Percentiles rank a stretch among this genome's conserved stretches.
Conservation (phyloP, 1,140 invertebrate genomes). For the Agraylea sexmaculata region DNA sequence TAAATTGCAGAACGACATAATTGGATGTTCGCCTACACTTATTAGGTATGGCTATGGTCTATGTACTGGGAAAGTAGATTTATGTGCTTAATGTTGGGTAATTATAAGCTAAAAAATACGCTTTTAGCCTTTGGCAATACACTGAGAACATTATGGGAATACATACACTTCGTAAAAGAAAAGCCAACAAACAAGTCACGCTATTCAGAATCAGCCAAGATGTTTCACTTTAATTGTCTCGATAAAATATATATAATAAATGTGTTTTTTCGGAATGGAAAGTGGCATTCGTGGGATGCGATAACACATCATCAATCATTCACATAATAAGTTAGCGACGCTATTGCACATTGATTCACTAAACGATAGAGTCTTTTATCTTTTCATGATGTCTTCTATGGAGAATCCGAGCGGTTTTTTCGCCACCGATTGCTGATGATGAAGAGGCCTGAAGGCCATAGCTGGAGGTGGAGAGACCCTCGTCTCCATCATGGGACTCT, state of each 20-base stretch:
- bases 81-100: too few relatives aligned
- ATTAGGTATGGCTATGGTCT: too few relatives aligned
- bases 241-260: not conserved
- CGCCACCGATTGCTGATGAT: constrained; percentile 25
- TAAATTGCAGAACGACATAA: constrained; percentile 4
- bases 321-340: not conserved
- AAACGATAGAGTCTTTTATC: constrained; percentile 35
- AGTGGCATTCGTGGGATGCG: not conserved
- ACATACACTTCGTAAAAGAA: too few relatives aligned
- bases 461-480: constrained; percentile 27
- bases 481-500: constrained; percentile 25
- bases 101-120: too few relatives aligned
- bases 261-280: not conserved
- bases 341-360: not conserved
- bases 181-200: too few relatives aligned
- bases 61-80: constrained; percentile 2
- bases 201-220: not conserved
- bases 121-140: too few relatives aligned
- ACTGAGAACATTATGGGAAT: too few relatives aligned
- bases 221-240: not conserved
- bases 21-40: constrained; percentile 9
- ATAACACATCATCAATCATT: not conserved
- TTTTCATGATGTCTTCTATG: constrained; percentile 73
- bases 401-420: constrained; percentile 59
- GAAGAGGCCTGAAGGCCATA: constrained; percentile 24